These are phyloP conservation scores for Bombus turneri DNA, from an alignment of 1,140 invertebrate genomes.

Conservation along the genomic window DNA sequence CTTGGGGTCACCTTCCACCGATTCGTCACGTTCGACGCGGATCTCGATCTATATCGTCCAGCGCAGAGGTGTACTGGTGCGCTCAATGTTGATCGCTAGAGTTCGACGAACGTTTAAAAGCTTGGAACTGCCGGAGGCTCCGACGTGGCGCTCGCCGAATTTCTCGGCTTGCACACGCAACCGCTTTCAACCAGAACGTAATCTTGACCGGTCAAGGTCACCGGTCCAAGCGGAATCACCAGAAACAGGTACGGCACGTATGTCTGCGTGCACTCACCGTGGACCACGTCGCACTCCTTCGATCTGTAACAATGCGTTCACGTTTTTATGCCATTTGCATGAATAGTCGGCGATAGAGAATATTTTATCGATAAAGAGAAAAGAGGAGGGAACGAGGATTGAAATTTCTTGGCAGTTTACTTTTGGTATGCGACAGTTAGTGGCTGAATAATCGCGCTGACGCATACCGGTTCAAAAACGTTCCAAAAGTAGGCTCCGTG, in stretches of 20 bases:
- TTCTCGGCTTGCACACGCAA: slow-evolving; percentile 94
- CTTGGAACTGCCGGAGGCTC: slow-evolving; percentile 73
- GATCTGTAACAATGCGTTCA: slow-evolving; percentile 83
- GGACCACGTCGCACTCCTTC: slow-evolving; percentile 92
- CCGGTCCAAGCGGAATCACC: slow-evolving; percentile 94
- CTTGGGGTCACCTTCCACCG: slow-evolving; percentile 27
- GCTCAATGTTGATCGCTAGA: slow-evolving; percentile 16
- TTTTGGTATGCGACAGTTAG: neutral
- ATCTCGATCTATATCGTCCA: slow-evolving; percentile 27
- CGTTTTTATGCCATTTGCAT: neutral
- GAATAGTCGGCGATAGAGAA: no score
- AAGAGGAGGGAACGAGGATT: neutral
- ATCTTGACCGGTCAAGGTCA: slow-evolving; percentile 94
- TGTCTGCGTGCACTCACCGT: slow-evolving; percentile 94
- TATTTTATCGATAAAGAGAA: neutral
- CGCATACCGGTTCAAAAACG: slow-evolving; percentile 33
- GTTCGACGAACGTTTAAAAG: slow-evolving; percentile 71
- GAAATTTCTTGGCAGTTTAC: neutral
- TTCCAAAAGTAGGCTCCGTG: slow-evolving; percentile 50
- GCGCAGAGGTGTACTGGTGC: neutral
- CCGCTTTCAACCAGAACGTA: slow-evolving; percentile 96
- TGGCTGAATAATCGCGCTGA: neutral
- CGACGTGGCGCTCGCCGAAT: slow-evolving; percentile 81
- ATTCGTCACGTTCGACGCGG: slow-evolving; percentile 18
- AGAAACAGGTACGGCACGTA: slow-evolving; percentile 96